Evolutionary conservation across 2,113 vertebrate genomes (phyloP), one percentile per base, ranked within the genome.

Genomic region (Rhipidura dahli): DNA sequence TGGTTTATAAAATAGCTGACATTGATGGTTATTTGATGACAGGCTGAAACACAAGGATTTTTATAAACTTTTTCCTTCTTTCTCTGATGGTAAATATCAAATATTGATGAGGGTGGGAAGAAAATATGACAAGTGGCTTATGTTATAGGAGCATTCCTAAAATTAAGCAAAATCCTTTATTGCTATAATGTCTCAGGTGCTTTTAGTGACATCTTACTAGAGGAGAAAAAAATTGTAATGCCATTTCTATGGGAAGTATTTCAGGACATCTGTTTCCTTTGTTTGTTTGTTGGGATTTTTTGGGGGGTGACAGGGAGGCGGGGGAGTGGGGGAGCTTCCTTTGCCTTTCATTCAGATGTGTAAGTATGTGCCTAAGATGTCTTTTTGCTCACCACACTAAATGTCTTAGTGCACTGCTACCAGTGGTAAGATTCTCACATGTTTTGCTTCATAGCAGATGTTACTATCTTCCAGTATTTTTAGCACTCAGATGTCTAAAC

Each of bases 401-500:
- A 89, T 79, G 77, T 79, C 93, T 90, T 81, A 79, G 64, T 53
- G 87, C 93, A 71, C 56, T 70, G 91, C 49, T 94, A 82, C 72
- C 44, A 51, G 57, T 57, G 81, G 83, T 75, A 94, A 63, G 80
- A 81, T 69, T 56, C 53, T 75, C 73, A 83, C 56, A 35, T 83
- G 69, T 84, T 94, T 89, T 82, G 18, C 53, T 91, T 96, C 79
- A 78, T 56, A 95, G 31, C 81, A 92, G 93, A 92, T 93, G 77
- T 91, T 96, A 92, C 80, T 82, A 89, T 89, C 77, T 79, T 87
- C 57, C 61, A 64, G 40, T 91, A 97, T 89, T 96, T 95, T 95
- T 94, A 96, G 77, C 40, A 33, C 60, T 78, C 27, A 18, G 42
- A 77, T 95, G 84, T 89, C 87, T 97, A 94, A 94, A 94, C 94